Evolutionary conservation across 2,888 invertebrate genomes (phyloP).

Genomic region (Dolichopus griseipennis): DNA sequence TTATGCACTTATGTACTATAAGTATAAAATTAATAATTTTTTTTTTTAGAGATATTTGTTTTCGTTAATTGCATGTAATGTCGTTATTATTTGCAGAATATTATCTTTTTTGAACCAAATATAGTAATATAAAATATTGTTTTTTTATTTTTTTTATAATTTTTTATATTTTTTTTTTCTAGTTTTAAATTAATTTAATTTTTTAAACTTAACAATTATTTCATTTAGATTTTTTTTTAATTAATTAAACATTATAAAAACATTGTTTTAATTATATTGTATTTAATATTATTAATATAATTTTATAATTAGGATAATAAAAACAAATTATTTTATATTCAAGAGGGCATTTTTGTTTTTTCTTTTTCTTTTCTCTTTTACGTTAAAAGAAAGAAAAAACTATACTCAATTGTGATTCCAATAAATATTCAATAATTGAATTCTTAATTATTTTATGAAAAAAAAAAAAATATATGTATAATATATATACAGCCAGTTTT

Average conservation of each 20-base stretch:
- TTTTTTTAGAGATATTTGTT: not conserved
- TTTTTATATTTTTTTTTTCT: not conserved
- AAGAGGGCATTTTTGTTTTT: not conserved
- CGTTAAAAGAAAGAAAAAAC: not conserved
- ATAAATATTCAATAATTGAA: not conserved
- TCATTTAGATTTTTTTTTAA: not conserved
- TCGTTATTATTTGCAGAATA: constrained; percentile 6
- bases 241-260: not conserved
- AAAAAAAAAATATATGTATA: not conserved
- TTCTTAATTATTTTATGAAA: not conserved
- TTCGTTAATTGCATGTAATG: constrained; percentile 1
- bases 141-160: not conserved
- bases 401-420: constrained; percentile 6
- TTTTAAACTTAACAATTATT: not conserved
- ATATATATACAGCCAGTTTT: no score
- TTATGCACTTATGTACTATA: no score
- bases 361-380: not conserved
- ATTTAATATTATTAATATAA: no score
- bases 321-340: not conserved
- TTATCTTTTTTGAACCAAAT: not conserved
- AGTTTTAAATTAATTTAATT: constrained; percentile 1
- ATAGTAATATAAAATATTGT: constrained; percentile 1
- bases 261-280: not conserved
- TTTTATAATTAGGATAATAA: not conserved
- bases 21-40: no score